A percentile compares a stretch with the other conserved stretches of the same genome.
Conservation (phyloP, 2,113 vertebrate genomes). For the Vanacampus margaritifer region DNA sequence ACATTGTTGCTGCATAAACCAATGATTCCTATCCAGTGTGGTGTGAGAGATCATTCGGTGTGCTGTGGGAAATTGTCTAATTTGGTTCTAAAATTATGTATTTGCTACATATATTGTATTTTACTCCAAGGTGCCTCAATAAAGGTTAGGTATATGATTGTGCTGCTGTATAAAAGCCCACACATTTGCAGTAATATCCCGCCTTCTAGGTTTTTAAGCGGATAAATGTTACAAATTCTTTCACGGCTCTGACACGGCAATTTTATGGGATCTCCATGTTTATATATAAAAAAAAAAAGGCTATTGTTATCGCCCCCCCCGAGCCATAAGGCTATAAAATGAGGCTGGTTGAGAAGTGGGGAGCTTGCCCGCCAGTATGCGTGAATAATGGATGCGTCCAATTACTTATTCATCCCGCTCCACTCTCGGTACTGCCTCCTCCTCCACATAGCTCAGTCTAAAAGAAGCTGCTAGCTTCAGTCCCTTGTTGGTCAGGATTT, state of each 20-base stretch:
- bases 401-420: slow-evolving; percentile 10
- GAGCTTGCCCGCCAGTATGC: neutral
- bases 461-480: neutral
- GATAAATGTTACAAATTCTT: neutral
- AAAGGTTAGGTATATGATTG: neutral
- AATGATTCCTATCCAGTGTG: no score
- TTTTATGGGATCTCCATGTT: neutral
- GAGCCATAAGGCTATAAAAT: neutral
- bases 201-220: neutral
- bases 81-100: no score
- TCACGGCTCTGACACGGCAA: neutral
- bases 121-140: no score
- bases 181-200: neutral
- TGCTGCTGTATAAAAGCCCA: no score
- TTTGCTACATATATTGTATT: no score
- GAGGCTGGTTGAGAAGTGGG: neutral
- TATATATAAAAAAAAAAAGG: neutral
- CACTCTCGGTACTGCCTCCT: neutral
- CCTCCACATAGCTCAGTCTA: neutral
- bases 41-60: no score
- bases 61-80: no score
- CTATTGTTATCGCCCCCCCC: neutral
- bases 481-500: neutral
- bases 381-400: slow-evolving; percentile 9
- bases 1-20: no score